Conservation (phyloP, 2,113 vertebrate genomes). For the Scomber scombrus region DNA sequence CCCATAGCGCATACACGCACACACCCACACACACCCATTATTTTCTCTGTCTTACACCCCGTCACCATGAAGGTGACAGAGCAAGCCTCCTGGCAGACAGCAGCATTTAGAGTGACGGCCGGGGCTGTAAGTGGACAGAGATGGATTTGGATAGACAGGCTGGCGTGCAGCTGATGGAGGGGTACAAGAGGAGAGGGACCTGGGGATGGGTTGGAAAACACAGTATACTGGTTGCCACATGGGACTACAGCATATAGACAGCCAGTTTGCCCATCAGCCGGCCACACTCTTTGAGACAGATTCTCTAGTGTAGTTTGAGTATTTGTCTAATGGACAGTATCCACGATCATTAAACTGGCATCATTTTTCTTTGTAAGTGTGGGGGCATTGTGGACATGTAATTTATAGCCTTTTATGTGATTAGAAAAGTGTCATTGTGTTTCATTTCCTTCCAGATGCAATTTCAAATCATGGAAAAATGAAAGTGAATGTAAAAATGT, state of each 20-base stretch:
- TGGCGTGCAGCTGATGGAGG: slow-evolving; percentile 50
- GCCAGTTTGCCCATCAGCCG: not conserved
- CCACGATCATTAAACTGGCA: no score
- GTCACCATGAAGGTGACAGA: slow-evolving; percentile 74
- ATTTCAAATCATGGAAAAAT: no score
- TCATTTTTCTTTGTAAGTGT: no score
- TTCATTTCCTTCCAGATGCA: no score
- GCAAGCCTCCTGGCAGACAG: slow-evolving; percentile 61
- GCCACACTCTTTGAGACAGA: slow-evolving; percentile 5
- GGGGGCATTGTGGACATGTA: no score
- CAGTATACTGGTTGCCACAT: slow-evolving; percentile 22
- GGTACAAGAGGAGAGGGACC: slow-evolving; percentile 9
- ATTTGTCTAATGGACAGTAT: slow-evolving; percentile 5
- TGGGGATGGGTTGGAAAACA: slow-evolving; percentile 37
- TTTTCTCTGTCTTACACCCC: slow-evolving; percentile 57
- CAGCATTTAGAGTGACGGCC: slow-evolving; percentile 59
- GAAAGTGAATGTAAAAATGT: no score
- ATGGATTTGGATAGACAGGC: slow-evolving; percentile 70
- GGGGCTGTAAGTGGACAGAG: slow-evolving; percentile 86
- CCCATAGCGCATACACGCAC: slow-evolving; percentile 20
- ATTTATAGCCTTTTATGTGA: no score
- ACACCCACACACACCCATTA: slow-evolving; percentile 53
- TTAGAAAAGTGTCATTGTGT: no score
- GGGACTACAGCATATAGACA: slow-evolving; percentile 20
- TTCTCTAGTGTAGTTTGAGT: not conserved